A percentile compares a stretch with the other conserved stretches of the same genome.
phyloP scores from a whole-genome alignment of 1,140 invertebrate genomes.

The Sitodiplosis mosellana region DNA sequence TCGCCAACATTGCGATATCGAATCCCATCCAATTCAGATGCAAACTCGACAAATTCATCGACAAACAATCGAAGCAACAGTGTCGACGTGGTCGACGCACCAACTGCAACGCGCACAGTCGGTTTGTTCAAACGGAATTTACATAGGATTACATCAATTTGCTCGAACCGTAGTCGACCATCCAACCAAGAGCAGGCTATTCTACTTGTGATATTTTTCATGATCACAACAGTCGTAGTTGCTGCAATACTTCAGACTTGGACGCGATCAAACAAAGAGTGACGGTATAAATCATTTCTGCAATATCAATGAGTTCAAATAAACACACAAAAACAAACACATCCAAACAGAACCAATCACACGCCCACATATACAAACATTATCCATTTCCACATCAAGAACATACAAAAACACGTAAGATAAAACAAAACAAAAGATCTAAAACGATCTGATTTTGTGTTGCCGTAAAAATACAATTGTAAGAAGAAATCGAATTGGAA shows the following conservation, averaged over 20 bases:
- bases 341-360: no score
- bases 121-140: slow-evolving; percentile 11
- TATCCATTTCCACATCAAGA: no score
- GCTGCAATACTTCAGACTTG: slow-evolving; percentile 18
- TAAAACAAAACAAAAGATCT: no score
- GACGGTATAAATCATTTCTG: slow-evolving; percentile 1
- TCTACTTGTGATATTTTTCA: slow-evolving; percentile 20
- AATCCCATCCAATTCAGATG: slow-evolving; percentile 10
- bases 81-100: background rate
- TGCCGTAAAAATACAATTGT: no score
- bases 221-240: slow-evolving; percentile 19
- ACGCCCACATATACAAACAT: no score
- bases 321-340: no score
- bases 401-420: no score
- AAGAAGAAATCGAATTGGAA: no score
- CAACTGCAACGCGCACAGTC: slow-evolving; percentile 8
- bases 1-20: slow-evolving; percentile 33
- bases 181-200: slow-evolving; percentile 22
- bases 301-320: background rate
- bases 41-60: background rate
- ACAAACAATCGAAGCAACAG: slow-evolving; percentile 1
- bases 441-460: no score
- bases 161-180: slow-evolving; percentile 19
- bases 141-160: slow-evolving; percentile 13
- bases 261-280: slow-evolving; percentile 3